Evolutionary conservation across 2,888 invertebrate genomes (phyloP).

Genomic region (Drosophila demipolita): DNA sequence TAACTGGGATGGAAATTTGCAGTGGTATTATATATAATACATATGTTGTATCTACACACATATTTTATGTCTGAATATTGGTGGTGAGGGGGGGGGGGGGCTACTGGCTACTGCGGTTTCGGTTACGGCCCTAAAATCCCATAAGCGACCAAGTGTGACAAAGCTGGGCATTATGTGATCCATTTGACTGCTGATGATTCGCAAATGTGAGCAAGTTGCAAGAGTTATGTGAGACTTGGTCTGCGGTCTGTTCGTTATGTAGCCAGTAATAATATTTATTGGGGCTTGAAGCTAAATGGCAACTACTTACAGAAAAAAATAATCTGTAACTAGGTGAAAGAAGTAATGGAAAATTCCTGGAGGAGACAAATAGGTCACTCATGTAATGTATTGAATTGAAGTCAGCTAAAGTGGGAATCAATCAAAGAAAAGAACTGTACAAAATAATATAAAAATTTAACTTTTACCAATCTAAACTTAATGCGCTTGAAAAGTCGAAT

Average conservation of each 20-base stretch:
- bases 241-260: conserved; percentile 20
- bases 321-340: neutral
- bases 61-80: neutral
- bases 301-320: conserved; percentile 3
- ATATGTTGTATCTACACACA: conserved; percentile 1
- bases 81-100: conserved; percentile 13
- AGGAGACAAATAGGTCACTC: no score
- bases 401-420: neutral
- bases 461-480: no score
- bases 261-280: conserved; percentile 25
- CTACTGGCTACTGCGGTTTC: conserved; percentile 28
- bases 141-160: conserved; percentile 76
- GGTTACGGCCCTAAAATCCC: conserved; percentile 43
- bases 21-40: conserved; percentile 24
- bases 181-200: conserved; percentile 51
- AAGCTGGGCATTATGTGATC: conserved; percentile 70
- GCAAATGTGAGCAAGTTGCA: conserved; percentile 35
- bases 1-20: conserved; percentile 19
- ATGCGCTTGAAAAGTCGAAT: no score
- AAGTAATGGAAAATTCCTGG: neutral
- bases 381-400: neutral
- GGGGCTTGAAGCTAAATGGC: conserved; percentile 4
- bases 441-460: no score
- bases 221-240: conserved; percentile 27
- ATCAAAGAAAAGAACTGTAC: no score